Conservation (phyloP, 2,888 invertebrate species). For the Liopterus haemorrhoidalis region DNA sequence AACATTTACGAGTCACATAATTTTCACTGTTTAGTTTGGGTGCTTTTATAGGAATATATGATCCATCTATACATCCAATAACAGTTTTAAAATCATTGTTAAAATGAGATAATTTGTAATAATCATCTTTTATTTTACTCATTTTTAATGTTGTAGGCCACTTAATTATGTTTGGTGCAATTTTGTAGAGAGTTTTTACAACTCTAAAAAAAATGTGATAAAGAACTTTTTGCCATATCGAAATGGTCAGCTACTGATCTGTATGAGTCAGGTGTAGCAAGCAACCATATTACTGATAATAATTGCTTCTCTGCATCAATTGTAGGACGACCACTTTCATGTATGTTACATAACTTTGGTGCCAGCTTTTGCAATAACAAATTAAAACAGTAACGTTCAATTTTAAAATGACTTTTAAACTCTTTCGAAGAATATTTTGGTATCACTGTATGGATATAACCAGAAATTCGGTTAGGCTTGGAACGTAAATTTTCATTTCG, state of each 20-base stretch:
- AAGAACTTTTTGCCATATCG: slow-evolving; percentile 21
- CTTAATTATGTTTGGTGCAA: no score
- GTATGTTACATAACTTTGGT: no score
- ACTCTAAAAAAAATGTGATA: slow-evolving; percentile 21
- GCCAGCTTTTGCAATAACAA: no score
- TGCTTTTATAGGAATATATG: slow-evolving; percentile 13
- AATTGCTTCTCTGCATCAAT: slow-evolving; percentile 6
- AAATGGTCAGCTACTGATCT: slow-evolving; percentile 19
- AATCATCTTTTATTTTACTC: neutral
- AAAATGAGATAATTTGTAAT: neutral
- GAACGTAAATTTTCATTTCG: no score
- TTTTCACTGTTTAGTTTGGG: slow-evolving; percentile 1
- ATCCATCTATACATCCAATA: slow-evolving; percentile 10
- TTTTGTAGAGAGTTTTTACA: no score
- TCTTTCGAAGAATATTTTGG: no score
- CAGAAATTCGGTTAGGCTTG: no score
- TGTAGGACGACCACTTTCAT: slow-evolving; percentile 4
- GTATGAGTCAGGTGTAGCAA: slow-evolving; percentile 10
- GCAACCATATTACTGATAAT: slow-evolving; percentile 8
- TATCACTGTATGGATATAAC: no score
- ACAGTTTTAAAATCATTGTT: slow-evolving; percentile 5
- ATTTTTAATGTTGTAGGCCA: no score
- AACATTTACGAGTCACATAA: slow-evolving; percentile 10
- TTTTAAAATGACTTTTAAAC: no score
- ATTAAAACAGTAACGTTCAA: no score